These are phyloP conservation scores for Chloroclystis v-ata DNA, from an alignment of 2,888 invertebrate species.

Conservation along the genomic window DNA sequence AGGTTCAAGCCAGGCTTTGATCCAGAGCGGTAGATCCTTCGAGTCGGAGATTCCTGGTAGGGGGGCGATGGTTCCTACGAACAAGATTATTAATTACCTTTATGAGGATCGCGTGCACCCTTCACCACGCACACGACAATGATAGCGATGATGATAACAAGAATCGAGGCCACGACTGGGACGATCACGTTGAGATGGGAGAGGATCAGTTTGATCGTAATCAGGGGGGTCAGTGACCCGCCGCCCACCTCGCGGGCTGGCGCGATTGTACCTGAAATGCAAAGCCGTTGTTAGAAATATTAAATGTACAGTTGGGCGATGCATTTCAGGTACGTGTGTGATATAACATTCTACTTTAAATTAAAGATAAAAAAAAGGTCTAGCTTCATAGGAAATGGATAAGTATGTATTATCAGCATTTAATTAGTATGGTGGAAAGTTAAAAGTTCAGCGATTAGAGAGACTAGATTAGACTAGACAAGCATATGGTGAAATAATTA, in stretches of 20 bases:
- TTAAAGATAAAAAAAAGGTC: too few species aligned
- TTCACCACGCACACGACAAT: conserved; percentile 94
- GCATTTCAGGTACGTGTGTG: conserved; percentile 70
- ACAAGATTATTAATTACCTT: conserved; percentile 79
- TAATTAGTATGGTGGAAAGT: too few species aligned
- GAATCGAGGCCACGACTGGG: conserved; percentile 92
- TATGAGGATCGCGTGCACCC: conserved; percentile 89
- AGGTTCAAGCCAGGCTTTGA: conserved; percentile 91
- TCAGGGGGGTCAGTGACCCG: conserved; percentile 86
- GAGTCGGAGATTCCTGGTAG: conserved; percentile 80
- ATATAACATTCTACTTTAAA: too few species aligned
- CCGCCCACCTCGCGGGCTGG: conserved; percentile 85
- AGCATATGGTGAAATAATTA: too few species aligned
- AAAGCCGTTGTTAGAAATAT: conserved; percentile 39
- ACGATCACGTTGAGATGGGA: conserved; percentile 95
- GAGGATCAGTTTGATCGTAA: conserved; percentile 91
- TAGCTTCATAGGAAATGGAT: too few species aligned
- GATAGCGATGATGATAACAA: conserved; percentile 95
- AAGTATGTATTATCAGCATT: too few species aligned
- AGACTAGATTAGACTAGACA: too few species aligned
- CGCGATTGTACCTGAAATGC: conserved; percentile 96
- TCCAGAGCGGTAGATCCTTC: conserved; percentile 82
- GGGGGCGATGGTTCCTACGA: conserved; percentile 88
- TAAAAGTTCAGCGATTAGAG: too few species aligned
- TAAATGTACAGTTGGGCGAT: conserved; percentile 46